A percentile compares a stretch with the other conserved stretches of the same genome.
These are phyloP conservation scores for Dicrostonyx torquatus DNA, from an alignment of 2,797 vertebrate genomes.

Conservation along the genomic window DNA sequence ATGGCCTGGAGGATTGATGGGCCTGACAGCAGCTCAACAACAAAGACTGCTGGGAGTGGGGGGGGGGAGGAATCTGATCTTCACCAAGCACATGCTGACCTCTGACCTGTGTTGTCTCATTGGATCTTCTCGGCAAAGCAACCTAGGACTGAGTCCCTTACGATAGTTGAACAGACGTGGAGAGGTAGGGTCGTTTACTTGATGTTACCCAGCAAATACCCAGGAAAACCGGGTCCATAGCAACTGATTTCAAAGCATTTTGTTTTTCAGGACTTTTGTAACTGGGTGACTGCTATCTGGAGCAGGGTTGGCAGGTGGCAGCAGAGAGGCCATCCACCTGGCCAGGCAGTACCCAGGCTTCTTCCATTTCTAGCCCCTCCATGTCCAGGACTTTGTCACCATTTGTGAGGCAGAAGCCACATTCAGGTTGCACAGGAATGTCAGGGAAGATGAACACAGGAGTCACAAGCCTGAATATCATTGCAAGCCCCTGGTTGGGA, in stretches of 20 bases:
- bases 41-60: background rate
- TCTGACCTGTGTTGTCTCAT: background rate
- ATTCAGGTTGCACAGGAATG: accelerated
- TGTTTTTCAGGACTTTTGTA: background rate
- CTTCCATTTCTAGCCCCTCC: background rate
- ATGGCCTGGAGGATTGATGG: background rate
- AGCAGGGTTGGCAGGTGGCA: background rate
- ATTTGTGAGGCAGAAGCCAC: background rate
- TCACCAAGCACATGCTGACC: background rate
- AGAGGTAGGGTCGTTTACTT: background rate
- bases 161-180: background rate
- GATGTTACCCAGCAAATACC: background rate
- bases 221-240: background rate
- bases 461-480: accelerated
- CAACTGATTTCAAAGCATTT: background rate
- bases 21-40: background rate
- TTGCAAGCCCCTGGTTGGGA: background rate
- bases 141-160: background rate
- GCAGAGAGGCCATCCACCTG: background rate
- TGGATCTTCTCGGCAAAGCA: background rate
- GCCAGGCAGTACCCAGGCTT: background rate
- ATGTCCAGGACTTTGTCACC: background rate
- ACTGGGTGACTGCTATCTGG: background rate
- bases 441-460: background rate
- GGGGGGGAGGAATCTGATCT: background rate